A percentile compares a stretch with the other conserved stretches of the same genome.
Conservation (phyloP, 1,140 invertebrate genomes). For the Metopolophium dirhodum region DNA sequence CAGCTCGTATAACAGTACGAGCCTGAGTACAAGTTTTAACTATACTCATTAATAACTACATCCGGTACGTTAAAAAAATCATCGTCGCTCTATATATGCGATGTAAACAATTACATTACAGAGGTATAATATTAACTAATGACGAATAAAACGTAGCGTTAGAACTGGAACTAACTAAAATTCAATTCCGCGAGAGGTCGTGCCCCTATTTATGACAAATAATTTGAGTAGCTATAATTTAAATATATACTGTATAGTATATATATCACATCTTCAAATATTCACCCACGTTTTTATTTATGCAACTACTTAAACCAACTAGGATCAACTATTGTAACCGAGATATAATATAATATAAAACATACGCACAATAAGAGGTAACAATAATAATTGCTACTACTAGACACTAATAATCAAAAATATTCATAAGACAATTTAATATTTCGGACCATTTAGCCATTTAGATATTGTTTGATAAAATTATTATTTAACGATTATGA, state of each 20-base stretch:
- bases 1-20: neutral
- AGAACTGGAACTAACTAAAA: neutral
- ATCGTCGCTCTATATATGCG: neutral
- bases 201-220: neutral
- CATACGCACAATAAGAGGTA: neutral
- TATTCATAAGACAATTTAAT: neutral
- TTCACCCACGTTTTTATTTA: slow-evolving; percentile 14
- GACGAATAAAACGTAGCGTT: neutral
- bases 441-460: neutral
- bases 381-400: neutral
- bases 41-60: neutral
- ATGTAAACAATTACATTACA: neutral
- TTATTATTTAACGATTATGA: neutral
- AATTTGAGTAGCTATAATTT: neutral
- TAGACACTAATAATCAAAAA: neutral
- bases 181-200: slow-evolving; percentile 23
- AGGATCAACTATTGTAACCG: neutral
- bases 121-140: slow-evolving; percentile 19
- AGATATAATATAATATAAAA: neutral
- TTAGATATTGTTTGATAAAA: neutral
- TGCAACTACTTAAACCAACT: neutral
- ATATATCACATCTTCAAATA: neutral
- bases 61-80: neutral
- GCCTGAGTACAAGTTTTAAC: neutral
- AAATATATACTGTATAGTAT: neutral